These are phyloP conservation scores for Hylaeus anthracinus DNA, from an alignment of 1,140 invertebrate genomes.

Conservation along the genomic window DNA sequence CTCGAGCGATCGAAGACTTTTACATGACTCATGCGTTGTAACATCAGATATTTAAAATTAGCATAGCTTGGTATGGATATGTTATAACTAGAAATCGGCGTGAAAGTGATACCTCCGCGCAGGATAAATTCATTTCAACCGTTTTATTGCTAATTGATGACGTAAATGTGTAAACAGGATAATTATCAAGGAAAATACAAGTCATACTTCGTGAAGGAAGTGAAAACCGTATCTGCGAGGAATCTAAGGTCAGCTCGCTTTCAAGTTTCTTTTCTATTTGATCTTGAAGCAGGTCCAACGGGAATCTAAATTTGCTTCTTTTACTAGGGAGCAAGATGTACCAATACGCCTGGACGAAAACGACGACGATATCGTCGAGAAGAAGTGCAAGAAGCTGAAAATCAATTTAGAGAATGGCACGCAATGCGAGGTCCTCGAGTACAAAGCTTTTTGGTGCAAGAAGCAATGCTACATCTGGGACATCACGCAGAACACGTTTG, in stretches of 20 bases:
- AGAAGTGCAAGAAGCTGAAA: slow-evolving; percentile 69
- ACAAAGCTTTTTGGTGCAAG: slow-evolving; percentile 84
- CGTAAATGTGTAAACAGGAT: slow-evolving; percentile 76
- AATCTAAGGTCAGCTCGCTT: slow-evolving; percentile 76
- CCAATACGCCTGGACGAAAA: slow-evolving; percentile 38
- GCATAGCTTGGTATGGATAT: not conserved
- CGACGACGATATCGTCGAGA: slow-evolving; percentile 62
- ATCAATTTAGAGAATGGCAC: slow-evolving; percentile 79
- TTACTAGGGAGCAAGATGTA: slow-evolving; percentile 28
- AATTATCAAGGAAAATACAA: slow-evolving; percentile 87
- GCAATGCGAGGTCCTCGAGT: slow-evolving; percentile 69
- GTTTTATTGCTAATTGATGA: not conserved
- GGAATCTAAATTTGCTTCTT: not conserved
- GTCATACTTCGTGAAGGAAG: slow-evolving; percentile 84
- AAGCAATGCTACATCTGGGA: slow-evolving; percentile 88
- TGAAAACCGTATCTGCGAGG: slow-evolving; percentile 81
- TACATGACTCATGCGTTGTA: not conserved
- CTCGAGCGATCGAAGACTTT: not conserved
- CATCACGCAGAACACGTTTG: slow-evolving; percentile 82
- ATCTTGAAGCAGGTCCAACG: not conserved
- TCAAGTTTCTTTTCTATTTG: not conserved
- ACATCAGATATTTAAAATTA: not conserved
- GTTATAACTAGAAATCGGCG: not conserved
- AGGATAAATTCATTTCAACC: not conserved
- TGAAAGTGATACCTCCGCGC: not conserved